Base-by-base conservation (phyloP, 2,113 vertebrate genomes). In the Bos javanicus region DNA sequence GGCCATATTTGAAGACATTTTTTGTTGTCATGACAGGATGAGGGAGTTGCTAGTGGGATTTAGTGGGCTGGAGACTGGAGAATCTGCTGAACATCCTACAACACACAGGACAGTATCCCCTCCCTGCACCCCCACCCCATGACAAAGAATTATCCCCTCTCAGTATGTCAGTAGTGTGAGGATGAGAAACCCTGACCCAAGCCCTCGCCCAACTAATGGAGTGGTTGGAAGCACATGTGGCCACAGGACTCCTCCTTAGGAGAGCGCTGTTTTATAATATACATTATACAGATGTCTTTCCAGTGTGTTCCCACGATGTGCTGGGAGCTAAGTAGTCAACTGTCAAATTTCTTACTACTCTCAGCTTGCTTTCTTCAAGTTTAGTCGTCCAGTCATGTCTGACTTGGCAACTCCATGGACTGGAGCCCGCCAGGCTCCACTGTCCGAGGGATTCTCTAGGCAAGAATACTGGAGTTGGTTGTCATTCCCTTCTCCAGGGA, bases 41-140 rank as follows among this genome's bases (percentile, higher is more conserved):
- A 19, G 7, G 23, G 3, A 25, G 26, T 87, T 7, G 10, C 7
- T 36, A 46, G 13, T 23, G 8, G 50, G 17, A 82, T 56, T 67
- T 56, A n/a, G 54, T 33, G 39, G 59, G 9, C 64, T 80, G 28
- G 81, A 84, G 36, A 33, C 52, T 14, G 26, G 25, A 2, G 9
- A 39, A 59, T 43, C 9, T 28, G 71, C 43, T 50, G 21, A 26
- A 36, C 30, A 5, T 59, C 25, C 15, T 86, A 19, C 12, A 71
- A 25, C 28, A 14, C 48, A 23, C 23, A 26, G 57, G 26, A 7
- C 39, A 36, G 43, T 4, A 71, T 17, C 9, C n/a, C 17, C 11
- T 25, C 2, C 7, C 90, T 6, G 0, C 71, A 5, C 25, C 13
- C 14, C 7, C 0, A 1, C 8, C 87, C 46, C 21, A 57, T 0